These are phyloP conservation scores for Lordiphosa mommai DNA, from an alignment of 1,140 invertebrate species.

Conservation along the genomic window DNA sequence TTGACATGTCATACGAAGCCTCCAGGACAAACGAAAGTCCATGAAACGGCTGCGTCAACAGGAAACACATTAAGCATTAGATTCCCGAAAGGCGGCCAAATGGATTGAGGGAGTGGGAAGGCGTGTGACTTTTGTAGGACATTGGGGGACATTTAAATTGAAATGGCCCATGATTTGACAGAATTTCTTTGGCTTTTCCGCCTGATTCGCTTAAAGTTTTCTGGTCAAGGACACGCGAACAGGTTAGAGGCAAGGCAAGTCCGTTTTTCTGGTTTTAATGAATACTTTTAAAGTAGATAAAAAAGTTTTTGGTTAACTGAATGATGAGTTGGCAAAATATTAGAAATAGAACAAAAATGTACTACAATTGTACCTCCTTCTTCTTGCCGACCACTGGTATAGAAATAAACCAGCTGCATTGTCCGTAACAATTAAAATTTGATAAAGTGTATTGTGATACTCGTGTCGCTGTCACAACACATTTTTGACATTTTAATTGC, in stretches of 20 bases:
- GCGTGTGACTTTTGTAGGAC: slow-evolving; percentile 14
- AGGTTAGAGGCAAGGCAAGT: slow-evolving; percentile 33
- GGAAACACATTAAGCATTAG: slow-evolving; percentile 65
- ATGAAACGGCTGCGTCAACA: slow-evolving; percentile 55
- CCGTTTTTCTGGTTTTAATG: slow-evolving; percentile 28
- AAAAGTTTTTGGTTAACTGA: slow-evolving; percentile 28
- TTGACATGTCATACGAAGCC: slow-evolving; percentile 67
- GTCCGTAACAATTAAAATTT: slow-evolving; percentile 53
- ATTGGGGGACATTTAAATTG: slow-evolving; percentile 57
- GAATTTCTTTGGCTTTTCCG: slow-evolving; percentile 26
- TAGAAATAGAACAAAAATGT: not conserved
- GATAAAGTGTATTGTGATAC: slow-evolving; percentile 56
- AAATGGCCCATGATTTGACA: slow-evolving; percentile 55
- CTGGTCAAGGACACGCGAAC: slow-evolving; percentile 35
- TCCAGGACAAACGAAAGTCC: slow-evolving; percentile 33
- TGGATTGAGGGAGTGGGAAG: slow-evolving; percentile 23
- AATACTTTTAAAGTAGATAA: slow-evolving; percentile 40
- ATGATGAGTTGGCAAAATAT: slow-evolving; percentile 9
- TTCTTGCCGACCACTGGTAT: not conserved
- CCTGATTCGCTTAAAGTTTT: slow-evolving; percentile 29
- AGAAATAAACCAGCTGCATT: slow-evolving; percentile 53
- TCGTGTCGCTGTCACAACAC: slow-evolving; percentile 25
- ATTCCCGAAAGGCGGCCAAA: slow-evolving; percentile 24
- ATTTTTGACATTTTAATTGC: slow-evolving; percentile 72
- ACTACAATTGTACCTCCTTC: not conserved